Base-by-base conservation (phyloP, 2,113 vertebrate species). In the Blennius ocellaris region DNA sequence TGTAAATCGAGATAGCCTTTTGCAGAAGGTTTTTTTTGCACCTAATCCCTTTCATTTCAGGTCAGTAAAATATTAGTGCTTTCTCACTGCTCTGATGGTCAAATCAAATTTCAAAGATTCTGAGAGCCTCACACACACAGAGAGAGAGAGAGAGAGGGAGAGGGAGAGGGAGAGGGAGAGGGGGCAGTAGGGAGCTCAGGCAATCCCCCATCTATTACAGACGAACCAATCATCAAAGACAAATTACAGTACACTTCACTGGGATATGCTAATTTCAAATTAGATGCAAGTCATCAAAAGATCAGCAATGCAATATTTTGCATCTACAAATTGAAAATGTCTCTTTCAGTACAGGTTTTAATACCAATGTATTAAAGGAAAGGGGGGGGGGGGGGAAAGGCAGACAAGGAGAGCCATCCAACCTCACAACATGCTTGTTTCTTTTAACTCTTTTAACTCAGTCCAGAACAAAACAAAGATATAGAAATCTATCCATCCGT, bases 191-290 rank as follows among this genome's bases (percentile, higher is more conserved):
- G 88, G 86, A 89, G 85, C 73, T 65, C 69, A 64, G 81, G 90
- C 87, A 88, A 86, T 86, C 83, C 90, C 89, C 83, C 87, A 84
- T 91, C 90, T 92, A 92, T 94, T 91, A 93, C 92, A 90, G 81
- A 86, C 61, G 57, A 88, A 92, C 90, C 89, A 91, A 93, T 94
- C 92, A 93, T 91, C 92, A 93, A 92, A 93, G 93, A 93, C 90
- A 92, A 93, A 94, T 93, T 92, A 92, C 89, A 87, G 83, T 86
- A 87, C 89, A 92, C 93, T 93, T 94, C 90, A 87, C 87, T 90
- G 88, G 91, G 90, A 92, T 92, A 92, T 93, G 93, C 89, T 90
- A 92, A 94, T 93, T 92, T 83, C 76, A 91, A 92, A 93, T 90
- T 81, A 93, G 89, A 93, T 86, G 85, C 91, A 88, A 92, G 91